Conservation (phyloP, 2,113 vertebrate genomes). For the Pluvianellus socialis region DNA sequence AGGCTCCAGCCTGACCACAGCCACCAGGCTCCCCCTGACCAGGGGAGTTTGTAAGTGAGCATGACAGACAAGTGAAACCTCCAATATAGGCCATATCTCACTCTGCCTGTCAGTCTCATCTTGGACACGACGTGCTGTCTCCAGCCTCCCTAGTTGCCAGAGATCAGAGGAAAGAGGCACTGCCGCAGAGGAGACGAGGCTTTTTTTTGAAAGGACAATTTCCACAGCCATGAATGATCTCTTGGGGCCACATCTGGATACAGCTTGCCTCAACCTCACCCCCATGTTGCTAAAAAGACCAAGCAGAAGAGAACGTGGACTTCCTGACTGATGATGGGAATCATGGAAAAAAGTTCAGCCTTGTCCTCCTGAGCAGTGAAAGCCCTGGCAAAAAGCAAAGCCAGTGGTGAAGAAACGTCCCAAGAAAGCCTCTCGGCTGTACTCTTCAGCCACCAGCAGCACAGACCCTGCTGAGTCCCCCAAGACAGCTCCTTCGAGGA, state of each 20-base stretch:
- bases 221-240: neutral
- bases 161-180: neutral
- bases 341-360: neutral
- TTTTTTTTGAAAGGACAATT: neutral
- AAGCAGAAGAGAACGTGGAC: neutral
- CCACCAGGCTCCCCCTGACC: neutral
- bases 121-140: neutral
- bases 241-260: neutral
- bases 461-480: neutral
- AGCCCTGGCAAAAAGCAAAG: neutral
- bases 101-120: accelerated
- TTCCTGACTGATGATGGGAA: neutral
- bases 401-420: neutral
- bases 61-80: neutral
- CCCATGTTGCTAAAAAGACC: neutral
- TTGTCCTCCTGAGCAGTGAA: neutral
- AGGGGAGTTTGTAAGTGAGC: neutral
- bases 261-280: neutral
- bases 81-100: accelerated
- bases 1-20: neutral
- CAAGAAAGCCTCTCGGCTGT: accelerated
- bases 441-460: neutral
- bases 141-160: neutral
- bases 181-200: neutral
- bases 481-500: neutral